A percentile compares a stretch with the other conserved stretches of the same genome.
Evolutionary conservation across 2,888 invertebrate species (phyloP).

Genomic region (Pachycephus smyrnensis): DNA sequence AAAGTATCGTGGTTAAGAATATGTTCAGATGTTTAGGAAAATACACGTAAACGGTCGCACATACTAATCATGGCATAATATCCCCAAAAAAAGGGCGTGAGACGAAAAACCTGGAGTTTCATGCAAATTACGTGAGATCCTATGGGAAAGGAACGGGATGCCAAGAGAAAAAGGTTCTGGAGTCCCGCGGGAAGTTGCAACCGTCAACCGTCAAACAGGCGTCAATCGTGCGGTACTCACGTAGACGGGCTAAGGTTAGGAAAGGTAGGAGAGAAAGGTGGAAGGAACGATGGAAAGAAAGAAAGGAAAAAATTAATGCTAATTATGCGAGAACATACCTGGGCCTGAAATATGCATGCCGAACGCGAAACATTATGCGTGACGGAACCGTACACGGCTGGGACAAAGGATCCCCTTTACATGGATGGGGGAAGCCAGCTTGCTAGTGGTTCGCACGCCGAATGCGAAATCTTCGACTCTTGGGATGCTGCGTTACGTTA

Average conservation of each 20-base stretch:
- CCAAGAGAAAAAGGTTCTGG: neutral
- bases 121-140: neutral
- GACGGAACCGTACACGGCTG: conserved; percentile 50
- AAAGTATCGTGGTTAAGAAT: neutral
- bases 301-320: conserved; percentile 51
- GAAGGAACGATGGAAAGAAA: neutral
- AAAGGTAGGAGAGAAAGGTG: neutral
- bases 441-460: conserved; percentile 4
- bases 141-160: neutral
- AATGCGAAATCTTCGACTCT: neutral
- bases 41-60: neutral
- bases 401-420: conserved; percentile 39
- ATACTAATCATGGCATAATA: neutral
- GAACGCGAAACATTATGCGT: conserved; percentile 59
- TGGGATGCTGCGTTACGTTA: conserved; percentile 1
- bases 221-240: neutral
- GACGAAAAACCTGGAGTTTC: neutral
- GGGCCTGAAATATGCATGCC: conserved; percentile 57
- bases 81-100: neutral
- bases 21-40: neutral
- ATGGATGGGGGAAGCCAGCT: neutral
- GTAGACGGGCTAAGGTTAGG: neutral
- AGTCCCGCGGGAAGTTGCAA: neutral
- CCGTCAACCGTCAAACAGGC: neutral
- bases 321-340: conserved; percentile 63